phyloP scores from a whole-genome alignment of 1,140 invertebrate species.

The Micrasema longulum region DNA sequence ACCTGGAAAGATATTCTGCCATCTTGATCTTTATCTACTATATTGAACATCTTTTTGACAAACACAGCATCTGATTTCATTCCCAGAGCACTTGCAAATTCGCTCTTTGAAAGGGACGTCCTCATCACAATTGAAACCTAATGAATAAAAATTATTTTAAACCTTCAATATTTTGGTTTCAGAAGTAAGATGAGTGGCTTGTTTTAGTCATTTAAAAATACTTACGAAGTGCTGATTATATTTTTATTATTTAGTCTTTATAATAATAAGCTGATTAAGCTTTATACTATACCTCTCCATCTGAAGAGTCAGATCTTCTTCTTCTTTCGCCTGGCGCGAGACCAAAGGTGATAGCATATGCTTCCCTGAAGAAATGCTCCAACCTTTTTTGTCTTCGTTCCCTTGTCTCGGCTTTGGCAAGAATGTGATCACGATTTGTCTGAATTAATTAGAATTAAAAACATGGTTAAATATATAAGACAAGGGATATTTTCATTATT shows the following conservation, averaged over 20 bases:
- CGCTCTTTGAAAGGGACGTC: slow-evolving; percentile 92
- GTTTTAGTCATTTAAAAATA: too few species aligned
- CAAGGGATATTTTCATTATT: too few species aligned
- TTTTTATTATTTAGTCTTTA: too few species aligned
- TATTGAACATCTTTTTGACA: slow-evolving; percentile 99
- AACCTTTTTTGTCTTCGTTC: slow-evolving; percentile 93
- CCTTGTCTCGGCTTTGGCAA: slow-evolving; percentile 95
- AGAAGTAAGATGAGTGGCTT: background rate
- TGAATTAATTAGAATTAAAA: too few species aligned
- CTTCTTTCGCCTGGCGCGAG: slow-evolving; percentile 80
- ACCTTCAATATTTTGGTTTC: background rate
- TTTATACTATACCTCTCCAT: slow-evolving; percentile 72
- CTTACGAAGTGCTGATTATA: too few species aligned
- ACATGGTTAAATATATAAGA: too few species aligned
- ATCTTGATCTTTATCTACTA: slow-evolving; percentile 96
- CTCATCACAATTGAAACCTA: slow-evolving; percentile 85
- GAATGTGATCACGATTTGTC: slow-evolving; percentile 83
- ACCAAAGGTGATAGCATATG: slow-evolving; percentile 95
- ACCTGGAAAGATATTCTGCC: slow-evolving; percentile 96
- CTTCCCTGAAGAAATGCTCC: slow-evolving; percentile 98
- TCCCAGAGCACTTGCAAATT: slow-evolving; percentile 96
- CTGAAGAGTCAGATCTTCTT: slow-evolving; percentile 78
- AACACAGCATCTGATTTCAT: slow-evolving; percentile 97
- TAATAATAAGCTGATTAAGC: too few species aligned
- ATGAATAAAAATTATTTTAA: background rate